These are phyloP conservation scores for Eublepharis macularius DNA, from an alignment of 2,113 vertebrate genomes.

Conservation along the genomic window DNA sequence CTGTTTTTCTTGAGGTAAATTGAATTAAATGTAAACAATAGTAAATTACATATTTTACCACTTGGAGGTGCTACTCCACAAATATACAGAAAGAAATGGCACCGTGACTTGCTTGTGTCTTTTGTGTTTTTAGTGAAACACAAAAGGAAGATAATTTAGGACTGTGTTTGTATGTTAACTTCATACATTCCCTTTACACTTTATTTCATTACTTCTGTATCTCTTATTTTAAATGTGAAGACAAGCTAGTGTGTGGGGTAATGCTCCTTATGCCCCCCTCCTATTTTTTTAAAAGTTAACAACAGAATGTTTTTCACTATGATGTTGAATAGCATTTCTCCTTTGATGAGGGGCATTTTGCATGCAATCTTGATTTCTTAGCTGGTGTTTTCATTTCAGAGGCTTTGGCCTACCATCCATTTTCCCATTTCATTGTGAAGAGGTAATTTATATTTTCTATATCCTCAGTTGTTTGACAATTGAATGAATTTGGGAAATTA, in stretches of 20 bases:
- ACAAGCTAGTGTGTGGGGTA: not conserved
- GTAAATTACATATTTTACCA: not conserved
- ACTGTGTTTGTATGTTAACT: not conserved
- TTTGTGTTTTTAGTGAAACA: not conserved
- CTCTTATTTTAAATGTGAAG: not conserved
- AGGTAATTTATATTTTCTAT: not conserved
- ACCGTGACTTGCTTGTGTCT: not conserved
- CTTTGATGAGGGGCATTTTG: not conserved
- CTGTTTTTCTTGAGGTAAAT: not conserved
- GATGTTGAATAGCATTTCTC: not conserved
- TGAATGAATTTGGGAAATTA: not conserved
- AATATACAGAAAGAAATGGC: not conserved
- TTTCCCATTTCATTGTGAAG: not conserved
- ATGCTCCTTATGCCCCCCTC: too few species aligned
- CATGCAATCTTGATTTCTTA: not conserved
- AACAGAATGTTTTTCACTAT: not conserved
- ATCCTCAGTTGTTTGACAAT: not conserved
- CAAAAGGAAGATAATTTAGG: not conserved
- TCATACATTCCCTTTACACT: not conserved
- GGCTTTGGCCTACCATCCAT: not conserved
- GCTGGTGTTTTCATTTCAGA: not conserved
- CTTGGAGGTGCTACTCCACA: conserved; percentile 17
- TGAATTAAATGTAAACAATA: not conserved
- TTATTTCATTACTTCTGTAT: not conserved
- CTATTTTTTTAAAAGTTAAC: too few species aligned